Base-by-base conservation (phyloP, 1,140 invertebrate genomes). In the Maconellicoccus hirsutus region DNA sequence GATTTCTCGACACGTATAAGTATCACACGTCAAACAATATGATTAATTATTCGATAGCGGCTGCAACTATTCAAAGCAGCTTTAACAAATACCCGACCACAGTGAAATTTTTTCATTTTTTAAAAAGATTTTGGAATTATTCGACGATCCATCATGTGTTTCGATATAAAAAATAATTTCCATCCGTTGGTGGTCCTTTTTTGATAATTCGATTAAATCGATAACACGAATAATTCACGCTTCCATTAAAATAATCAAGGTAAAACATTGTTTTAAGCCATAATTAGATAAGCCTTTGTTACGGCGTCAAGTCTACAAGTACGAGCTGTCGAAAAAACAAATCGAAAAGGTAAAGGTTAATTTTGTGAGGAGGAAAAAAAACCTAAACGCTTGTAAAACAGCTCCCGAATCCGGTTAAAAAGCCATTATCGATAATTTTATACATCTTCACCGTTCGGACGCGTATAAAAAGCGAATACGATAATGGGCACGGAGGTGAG, bases 281-380 rank as follows among this genome's bases (percentile, higher is more conserved):
- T 52, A 52, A 52, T 52, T 52, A 52, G 42, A 52, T 52, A 52
- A 52, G 42, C 12, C 42, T 52, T 52, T 52, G 42, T 52, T 52
- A 52, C 42, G n/a, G 42, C 42, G 42, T 52, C 6, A 52, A 52
- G 3, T 14, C 6, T 52, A 52, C 42, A 52, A 52, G 42, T 52
- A 52, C n/a, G 42, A 16, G 42, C n/a, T 52, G 42, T 19, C 12
- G 42, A 66, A 25, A 66, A 25, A 66, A 66, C 21, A 23, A 23
- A 66, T 25, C 22, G 25, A 23, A 26, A 25, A 66, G 22, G 19
- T 25, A 66, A 26, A 66, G 61, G 61, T 66, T 66, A 66, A 66
- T 66, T 66, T 66, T 8, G 25, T 3, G 61, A 26, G 22, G 21
- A 23, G 16, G 3, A 66, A 25, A 26, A 66, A 66, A 26, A 22